Conservation (phyloP, 2,888 invertebrate genomes). For the Incurvaria masculella region DNA sequence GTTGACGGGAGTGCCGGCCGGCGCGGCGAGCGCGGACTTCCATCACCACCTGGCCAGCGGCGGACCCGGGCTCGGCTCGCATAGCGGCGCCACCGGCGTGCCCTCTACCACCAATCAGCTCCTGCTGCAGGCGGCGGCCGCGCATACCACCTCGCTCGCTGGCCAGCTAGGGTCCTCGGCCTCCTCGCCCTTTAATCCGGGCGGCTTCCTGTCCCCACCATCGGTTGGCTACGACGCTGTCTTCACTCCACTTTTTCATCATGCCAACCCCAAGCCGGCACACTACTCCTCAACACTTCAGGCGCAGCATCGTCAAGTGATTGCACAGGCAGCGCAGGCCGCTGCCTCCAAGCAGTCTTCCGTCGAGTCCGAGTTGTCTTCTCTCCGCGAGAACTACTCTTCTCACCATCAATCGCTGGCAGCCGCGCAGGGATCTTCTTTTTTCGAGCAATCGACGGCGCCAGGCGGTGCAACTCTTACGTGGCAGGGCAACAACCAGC, state of each 20-base stretch:
- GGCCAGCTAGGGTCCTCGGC: constrained; percentile 61
- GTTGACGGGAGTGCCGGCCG: constrained; percentile 67
- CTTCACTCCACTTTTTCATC: constrained; percentile 80
- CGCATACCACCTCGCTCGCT: constrained; percentile 58
- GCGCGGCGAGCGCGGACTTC: constrained; percentile 64
- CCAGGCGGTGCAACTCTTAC: constrained; percentile 52
- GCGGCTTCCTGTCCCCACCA: constrained; percentile 71
- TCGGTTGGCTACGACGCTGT: constrained; percentile 79
- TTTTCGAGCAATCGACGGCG: constrained; percentile 64
- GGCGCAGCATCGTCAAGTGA: constrained; percentile 67
- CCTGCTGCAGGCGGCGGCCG: constrained; percentile 63
- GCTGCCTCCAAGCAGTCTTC: constrained; percentile 56
- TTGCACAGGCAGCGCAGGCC: constrained; percentile 55
- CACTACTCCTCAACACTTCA: constrained; percentile 65
- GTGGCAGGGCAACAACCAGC: constrained; percentile 72
- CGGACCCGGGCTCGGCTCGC: constrained; percentile 49
- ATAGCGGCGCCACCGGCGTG: constrained; percentile 38
- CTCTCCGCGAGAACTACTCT: constrained; percentile 58
- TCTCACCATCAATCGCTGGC: constrained; percentile 51
- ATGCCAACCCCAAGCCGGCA: constrained; percentile 70
- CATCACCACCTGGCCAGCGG: constrained; percentile 65
- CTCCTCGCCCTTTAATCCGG: constrained; percentile 65
- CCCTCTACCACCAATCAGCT: constrained; percentile 65
- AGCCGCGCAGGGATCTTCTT: constrained; percentile 56
- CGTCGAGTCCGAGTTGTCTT: constrained; percentile 55